Conservation (phyloP, 2,888 invertebrate genomes). For the Drosophila demipolita region DNA sequence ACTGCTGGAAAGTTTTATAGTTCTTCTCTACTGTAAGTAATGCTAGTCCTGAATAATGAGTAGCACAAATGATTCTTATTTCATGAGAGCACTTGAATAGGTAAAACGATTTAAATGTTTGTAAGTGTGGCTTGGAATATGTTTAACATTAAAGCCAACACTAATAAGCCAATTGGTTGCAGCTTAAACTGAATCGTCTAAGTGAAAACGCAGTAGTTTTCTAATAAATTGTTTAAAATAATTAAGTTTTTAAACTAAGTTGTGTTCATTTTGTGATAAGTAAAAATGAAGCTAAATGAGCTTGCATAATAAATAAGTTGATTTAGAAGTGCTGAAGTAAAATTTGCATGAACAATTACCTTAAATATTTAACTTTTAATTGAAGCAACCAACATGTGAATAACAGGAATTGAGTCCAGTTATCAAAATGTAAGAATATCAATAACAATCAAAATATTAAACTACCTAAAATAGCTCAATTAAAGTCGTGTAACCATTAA, state of each 20-base stretch:
- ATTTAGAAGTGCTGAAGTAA: background rate
- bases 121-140: conserved; percentile 12
- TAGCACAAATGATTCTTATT: conserved; percentile 14
- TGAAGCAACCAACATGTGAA: background rate
- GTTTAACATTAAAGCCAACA: background rate
- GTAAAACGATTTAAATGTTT: conserved; percentile 47
- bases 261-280: background rate
- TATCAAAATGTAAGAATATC: background rate
- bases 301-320: background rate
- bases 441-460: conserved; percentile 9
- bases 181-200: conserved; percentile 12
- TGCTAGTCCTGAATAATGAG: background rate
- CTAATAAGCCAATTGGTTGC: conserved; percentile 5
- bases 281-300: background rate
- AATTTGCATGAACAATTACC: background rate
- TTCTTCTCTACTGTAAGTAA: background rate
- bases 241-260: background rate
- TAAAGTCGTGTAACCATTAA: conserved; percentile 2
- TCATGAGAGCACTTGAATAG: conserved; percentile 46
- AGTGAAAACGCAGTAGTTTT: background rate
- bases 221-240: background rate
- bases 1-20: too few relatives aligned
- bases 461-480: conserved; percentile 9
- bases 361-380: background rate
- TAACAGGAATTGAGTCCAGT: background rate